These are phyloP conservation scores for Coremacera marginata DNA, from an alignment of 2,888 invertebrate species.

Conservation along the genomic window DNA sequence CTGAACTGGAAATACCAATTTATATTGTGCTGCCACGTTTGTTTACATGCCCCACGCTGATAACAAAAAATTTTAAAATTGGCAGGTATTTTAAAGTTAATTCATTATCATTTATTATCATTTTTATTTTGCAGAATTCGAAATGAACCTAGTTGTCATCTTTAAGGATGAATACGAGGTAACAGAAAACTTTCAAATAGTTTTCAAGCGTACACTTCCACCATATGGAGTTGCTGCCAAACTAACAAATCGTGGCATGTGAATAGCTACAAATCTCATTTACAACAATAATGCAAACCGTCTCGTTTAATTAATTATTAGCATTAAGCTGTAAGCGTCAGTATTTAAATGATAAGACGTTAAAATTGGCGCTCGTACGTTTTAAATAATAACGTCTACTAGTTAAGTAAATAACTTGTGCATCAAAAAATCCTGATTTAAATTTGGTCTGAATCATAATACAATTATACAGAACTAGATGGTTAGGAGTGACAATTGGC, in stretches of 20 bases:
- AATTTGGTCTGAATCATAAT: too few species aligned
- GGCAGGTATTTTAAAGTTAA: conserved; percentile 72
- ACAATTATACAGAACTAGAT: too few species aligned
- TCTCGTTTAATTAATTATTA: too few species aligned
- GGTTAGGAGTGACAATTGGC: too few species aligned
- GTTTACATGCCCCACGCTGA: conserved; percentile 93
- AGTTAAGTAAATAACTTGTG: too few species aligned
- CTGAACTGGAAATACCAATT: conserved; percentile 87
- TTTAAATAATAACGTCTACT: too few species aligned
- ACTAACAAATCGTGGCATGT: conserved; percentile 48
- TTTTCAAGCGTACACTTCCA: conserved; percentile 57
- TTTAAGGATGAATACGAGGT: conserved; percentile 94
- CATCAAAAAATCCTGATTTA: too few species aligned
- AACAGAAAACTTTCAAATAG: conserved; percentile 88
- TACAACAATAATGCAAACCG: background rate
- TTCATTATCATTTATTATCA: conserved; percentile 43
- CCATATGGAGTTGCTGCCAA: conserved; percentile 51
- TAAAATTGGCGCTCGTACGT: too few species aligned
- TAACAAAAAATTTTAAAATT: conserved; percentile 93
- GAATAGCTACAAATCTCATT: background rate
- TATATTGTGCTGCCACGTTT: conserved; percentile 95
- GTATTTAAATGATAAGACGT: too few species aligned
- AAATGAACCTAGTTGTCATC: conserved; percentile 91
- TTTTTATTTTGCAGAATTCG: conserved; percentile 81
- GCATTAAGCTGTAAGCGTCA: too few species aligned